phyloP scores from a whole-genome alignment of 2,113 vertebrate species.

The Octodon degus region DNA sequence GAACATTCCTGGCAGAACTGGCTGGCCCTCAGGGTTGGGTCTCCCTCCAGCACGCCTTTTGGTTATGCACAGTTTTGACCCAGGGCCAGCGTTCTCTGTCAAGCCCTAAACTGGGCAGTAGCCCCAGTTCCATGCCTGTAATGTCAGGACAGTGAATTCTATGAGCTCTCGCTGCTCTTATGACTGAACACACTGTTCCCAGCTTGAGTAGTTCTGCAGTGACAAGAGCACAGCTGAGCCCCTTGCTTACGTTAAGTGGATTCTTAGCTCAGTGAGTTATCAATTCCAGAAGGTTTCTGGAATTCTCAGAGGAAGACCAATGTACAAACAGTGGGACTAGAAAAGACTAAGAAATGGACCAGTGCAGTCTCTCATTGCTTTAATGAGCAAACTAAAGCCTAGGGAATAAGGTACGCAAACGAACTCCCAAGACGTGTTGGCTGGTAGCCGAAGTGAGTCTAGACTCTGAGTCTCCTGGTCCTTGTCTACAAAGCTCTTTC shows the following conservation, averaged over 20 bases:
- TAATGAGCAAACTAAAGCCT: background rate
- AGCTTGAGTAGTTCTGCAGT: background rate
- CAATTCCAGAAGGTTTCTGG: slow-evolving; percentile 6
- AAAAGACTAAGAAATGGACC: background rate
- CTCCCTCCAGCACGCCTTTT: background rate
- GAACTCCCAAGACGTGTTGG: background rate
- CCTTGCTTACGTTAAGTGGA: slow-evolving; percentile 45
- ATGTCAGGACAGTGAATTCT: background rate
- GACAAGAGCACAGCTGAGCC: background rate
- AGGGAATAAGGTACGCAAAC: accelerated
- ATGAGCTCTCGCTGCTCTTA: background rate
- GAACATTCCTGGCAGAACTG: background rate
- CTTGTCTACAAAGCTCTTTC: background rate
- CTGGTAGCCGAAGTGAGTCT: background rate
- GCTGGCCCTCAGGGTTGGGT: background rate
- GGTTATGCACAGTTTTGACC: background rate
- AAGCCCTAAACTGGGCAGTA: background rate
- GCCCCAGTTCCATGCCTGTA: background rate
- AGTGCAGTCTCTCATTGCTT: background rate
- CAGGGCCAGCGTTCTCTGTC: background rate
- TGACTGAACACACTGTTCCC: slow-evolving; percentile 20
- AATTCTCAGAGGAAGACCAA: slow-evolving; percentile 34
- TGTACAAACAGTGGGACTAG: background rate
- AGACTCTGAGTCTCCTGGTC: background rate
- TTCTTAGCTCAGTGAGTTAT: background rate